Percentiles rank a stretch among this genome's conserved stretches.
These are phyloP conservation scores for Siniperca undulata DNA, from an alignment of 2,797 vertebrate species.

Conservation along the genomic window DNA sequence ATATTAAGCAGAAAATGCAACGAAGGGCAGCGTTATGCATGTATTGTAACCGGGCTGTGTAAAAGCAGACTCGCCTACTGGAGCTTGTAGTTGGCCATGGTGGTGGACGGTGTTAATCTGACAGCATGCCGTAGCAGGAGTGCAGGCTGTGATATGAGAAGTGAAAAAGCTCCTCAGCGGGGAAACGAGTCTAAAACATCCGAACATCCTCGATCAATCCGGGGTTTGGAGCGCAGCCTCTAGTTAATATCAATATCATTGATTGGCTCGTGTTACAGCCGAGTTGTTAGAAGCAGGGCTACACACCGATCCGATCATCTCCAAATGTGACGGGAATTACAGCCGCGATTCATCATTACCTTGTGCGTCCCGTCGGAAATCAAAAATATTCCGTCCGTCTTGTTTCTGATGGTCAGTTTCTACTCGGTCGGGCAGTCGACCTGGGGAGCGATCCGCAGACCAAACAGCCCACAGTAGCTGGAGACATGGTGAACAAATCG, in stretches of 20 bases:
- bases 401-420: slow-evolving; percentile 44
- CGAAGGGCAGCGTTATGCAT: not conserved
- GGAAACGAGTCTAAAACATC: slow-evolving; percentile 50
- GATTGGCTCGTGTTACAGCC: slow-evolving; percentile 42
- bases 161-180: slow-evolving; percentile 45
- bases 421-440: slow-evolving; percentile 55
- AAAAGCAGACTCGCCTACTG: slow-evolving; percentile 56
- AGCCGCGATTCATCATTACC: slow-evolving; percentile 67
- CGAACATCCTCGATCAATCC: slow-evolving; percentile 50
- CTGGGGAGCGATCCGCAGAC: slow-evolving; percentile 72
- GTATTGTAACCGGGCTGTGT: not conserved
- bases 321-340: slow-evolving; percentile 64
- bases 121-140: slow-evolving; percentile 75
- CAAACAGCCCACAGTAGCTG: slow-evolving; percentile 77
- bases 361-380: slow-evolving; percentile 65
- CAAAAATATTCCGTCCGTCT: slow-evolving; percentile 12
- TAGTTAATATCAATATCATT: slow-evolving; percentile 28
- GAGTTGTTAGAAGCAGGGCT: slow-evolving; percentile 56
- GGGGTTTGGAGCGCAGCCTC: slow-evolving; percentile 28
- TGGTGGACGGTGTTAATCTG: slow-evolving; percentile 67
- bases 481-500: slow-evolving; percentile 81
- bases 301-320: slow-evolving; percentile 60
- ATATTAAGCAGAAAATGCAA: slow-evolving; percentile 7
- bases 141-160: slow-evolving; percentile 57
- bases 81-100: slow-evolving; percentile 71